These are phyloP conservation scores for Drosophila takahashii DNA, from an alignment of 1,140 invertebrate genomes.

Conservation along the genomic window DNA sequence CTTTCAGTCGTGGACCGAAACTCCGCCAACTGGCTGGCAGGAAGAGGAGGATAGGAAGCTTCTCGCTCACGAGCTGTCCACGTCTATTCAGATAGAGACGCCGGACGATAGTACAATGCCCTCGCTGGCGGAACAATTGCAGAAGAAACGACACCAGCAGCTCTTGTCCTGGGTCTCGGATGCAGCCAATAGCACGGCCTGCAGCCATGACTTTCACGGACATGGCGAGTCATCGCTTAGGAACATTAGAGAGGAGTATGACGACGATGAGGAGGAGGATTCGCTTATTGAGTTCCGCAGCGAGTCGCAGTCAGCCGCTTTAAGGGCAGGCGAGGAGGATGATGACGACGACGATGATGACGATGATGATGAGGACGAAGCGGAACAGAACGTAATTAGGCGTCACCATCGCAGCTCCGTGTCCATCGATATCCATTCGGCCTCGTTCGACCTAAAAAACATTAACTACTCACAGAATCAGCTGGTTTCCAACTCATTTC, in stretches of 20 bases:
- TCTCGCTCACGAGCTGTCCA: constrained; percentile 85
- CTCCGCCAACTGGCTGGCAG: constrained; percentile 94
- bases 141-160: constrained; percentile 63
- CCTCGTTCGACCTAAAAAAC: constrained; percentile 73
- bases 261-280: constrained; percentile 75
- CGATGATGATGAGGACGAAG: constrained; percentile 4
- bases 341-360: constrained; percentile 25
- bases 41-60: constrained; percentile 90
- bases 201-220: constrained; percentile 45
- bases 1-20: constrained; percentile 97
- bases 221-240: constrained; percentile 33
- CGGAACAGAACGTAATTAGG: constrained; percentile 4
- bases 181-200: constrained; percentile 66
- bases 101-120: constrained; percentile 76
- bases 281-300: constrained; percentile 78
- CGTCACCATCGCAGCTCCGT: constrained; percentile 51
- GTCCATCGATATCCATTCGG: constrained; percentile 77
- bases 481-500: constrained; percentile 78
- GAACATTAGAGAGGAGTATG: constrained; percentile 38
- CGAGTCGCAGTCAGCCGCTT: constrained; percentile 74
- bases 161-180: constrained; percentile 77
- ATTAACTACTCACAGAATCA: constrained; percentile 75
- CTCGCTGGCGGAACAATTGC: constrained; percentile 46
- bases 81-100: constrained; percentile 83
- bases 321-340: constrained; percentile 31